Base-by-base conservation (phyloP, 2,113 vertebrate species). In the Xiphophorus hellerii region DNA sequence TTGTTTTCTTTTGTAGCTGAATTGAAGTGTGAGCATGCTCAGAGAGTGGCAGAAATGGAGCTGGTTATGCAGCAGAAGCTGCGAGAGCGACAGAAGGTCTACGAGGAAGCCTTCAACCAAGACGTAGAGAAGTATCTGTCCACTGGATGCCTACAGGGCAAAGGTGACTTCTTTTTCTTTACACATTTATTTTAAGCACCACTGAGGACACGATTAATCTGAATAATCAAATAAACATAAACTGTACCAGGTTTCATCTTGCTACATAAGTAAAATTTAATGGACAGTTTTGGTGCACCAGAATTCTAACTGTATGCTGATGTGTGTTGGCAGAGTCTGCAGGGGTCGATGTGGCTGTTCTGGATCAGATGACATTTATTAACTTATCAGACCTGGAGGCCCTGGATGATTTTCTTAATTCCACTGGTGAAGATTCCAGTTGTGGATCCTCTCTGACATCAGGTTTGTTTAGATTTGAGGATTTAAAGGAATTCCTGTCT, bases 71-170 rank as follows among this genome's bases (percentile, higher is more conserved):
- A 97, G 64, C 85, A 94, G 82, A 98, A 96, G 91, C 94, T 99
- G 22, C 96, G 93, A 84, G 96, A 98, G 68, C 93, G 96, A 17
- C 98, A 99, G 94, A 98, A 96, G 91, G 96, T 97, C 62, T 99
- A 98, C 3, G 98, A 98, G 81, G 97, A 98, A 79, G 98, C 98
- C 27, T 99, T 99, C 79, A 95, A 98, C 92, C 96, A 98, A 86
- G 98, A 99, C 87, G 93, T 99, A 95, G 96, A 99, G 76, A 96
- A 97, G 0, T 99, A 99, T 87, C 94, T 98, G 5, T 97, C 97
- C 74, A 96, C 96, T 0, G 98, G 98, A 54, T 94, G 95, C 89
- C 90, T 99, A 48, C 96, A 97, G 87, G 95, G 96, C 70, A 93
- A 95, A 95, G 96, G 97, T 93, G 79, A 93, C 95, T 35, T 11